Base-by-base conservation (phyloP, 2,113 vertebrate species). In the Semicossyphus pulcher region DNA sequence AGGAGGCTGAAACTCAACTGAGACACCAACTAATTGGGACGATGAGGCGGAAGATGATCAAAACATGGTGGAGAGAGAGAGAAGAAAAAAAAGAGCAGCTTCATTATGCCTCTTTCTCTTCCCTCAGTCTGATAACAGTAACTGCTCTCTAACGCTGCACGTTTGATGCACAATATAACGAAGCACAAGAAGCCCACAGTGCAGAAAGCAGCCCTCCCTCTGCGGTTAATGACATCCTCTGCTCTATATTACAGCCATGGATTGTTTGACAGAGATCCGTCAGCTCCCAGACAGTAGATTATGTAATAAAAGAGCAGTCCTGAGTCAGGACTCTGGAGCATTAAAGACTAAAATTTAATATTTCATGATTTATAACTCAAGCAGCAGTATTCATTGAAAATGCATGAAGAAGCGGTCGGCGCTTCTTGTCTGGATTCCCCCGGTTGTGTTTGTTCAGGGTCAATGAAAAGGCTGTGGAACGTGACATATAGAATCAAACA, bases 351-450 rank as follows among this genome's bases (percentile, higher is more conserved):
- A 70, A 49, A 70, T 67, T 82, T 31, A 87, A 91, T 90, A 88
- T 87, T 87, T 90, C 10, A 89, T 88, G 79, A 74, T 16, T 52
- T 79, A 75, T 86, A 86, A 78, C 89, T 88, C 66, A 76, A 66
- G 72, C 68, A 84, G 76, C 71, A 26, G 66, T 53, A 53, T 68
- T 80, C 66, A 78, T 75, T 78, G 61, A 77, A 77, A 84, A 88
- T 78, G 76, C 73, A 86, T 78, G 76, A 83, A 75, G 53, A 79
- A 29, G 39, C 37, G 2, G 42, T 45, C 10, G 12, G 34, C 63
- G 65, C 53, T 23, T 65, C 25, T 71, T 26, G 61, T 66, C 69
- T 77, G 76, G 59, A n/a, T 47, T 63, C 23, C 23, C 42, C 15
- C 23, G 28, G 25, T 10, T 72, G 56, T 61, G 42, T 85, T 66